Percentiles rank a stretch among this genome's conserved stretches.
Evolutionary conservation across 1,140 invertebrate species (phyloP).

Genomic region (Cotesia vestalis): DNA sequence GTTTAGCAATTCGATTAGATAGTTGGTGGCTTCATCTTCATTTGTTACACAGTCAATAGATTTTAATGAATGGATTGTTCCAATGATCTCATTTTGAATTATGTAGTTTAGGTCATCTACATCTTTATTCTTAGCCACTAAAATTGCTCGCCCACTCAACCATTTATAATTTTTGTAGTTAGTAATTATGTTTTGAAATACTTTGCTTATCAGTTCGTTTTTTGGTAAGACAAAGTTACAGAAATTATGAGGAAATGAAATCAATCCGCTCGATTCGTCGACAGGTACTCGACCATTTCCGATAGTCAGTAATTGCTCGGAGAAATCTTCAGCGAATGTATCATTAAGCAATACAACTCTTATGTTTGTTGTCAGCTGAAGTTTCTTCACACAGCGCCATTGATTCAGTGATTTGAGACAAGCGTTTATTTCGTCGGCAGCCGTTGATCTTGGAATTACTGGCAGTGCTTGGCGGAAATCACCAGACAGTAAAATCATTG

Average conservation of each 20-base stretch:
- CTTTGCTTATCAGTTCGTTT: not conserved
- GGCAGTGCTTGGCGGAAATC: slow-evolving; percentile 65
- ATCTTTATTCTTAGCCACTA: not conserved
- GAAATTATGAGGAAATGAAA: not conserved
- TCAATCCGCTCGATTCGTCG: not conserved
- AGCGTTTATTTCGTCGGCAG: slow-evolving; percentile 26
- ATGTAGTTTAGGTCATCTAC: not conserved
- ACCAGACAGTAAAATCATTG: slow-evolving; percentile 49
- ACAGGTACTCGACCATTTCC: not conserved
- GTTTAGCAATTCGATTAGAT: not conserved
- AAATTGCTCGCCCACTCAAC: not conserved
- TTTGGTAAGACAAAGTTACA: too few species aligned
- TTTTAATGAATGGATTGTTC: not conserved
- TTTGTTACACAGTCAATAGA: not conserved
- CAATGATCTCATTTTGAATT: not conserved
- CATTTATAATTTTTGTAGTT: not conserved
- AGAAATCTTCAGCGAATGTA: not conserved
- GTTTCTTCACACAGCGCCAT: not conserved
- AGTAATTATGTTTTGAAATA: not conserved
- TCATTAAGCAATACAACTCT: not conserved
- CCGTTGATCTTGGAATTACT: slow-evolving; percentile 56
- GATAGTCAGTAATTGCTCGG: not conserved
- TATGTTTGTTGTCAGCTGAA: not conserved
- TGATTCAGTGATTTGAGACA: not conserved
- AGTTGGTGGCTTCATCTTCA: not conserved